Conservation (phyloP, 2,113 vertebrate species). For the Brachypteracias leptosomus region DNA sequence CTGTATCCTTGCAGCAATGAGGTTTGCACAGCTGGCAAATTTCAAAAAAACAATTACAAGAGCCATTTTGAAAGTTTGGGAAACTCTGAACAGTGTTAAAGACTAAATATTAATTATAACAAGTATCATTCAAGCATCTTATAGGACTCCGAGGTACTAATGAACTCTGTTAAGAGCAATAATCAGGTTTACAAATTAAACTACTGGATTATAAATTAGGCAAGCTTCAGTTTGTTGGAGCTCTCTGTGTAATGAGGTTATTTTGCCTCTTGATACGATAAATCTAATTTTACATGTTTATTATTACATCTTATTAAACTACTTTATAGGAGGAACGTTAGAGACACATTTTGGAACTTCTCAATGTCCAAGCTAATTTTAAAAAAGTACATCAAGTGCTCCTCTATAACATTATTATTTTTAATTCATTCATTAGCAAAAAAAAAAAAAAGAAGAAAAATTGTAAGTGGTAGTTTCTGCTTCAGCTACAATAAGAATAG, state of each 20-base stretch:
- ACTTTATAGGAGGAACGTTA: background rate
- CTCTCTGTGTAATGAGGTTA: slow-evolving; percentile 26
- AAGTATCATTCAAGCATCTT: slow-evolving; percentile 45
- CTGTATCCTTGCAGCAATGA: background rate
- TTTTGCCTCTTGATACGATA: slow-evolving; percentile 28
- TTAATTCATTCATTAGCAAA: background rate
- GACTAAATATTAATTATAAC: slow-evolving; percentile 65
- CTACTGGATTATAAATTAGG: background rate
- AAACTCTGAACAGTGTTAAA: slow-evolving; percentile 36
- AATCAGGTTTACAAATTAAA: slow-evolving; percentile 58
- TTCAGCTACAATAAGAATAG: background rate
- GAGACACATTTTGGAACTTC: background rate
- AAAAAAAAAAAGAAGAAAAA: background rate
- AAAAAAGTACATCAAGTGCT: background rate
- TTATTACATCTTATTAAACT: slow-evolving; percentile 12
- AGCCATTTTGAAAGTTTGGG: slow-evolving; percentile 25
- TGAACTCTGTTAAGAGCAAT: slow-evolving; percentile 47
- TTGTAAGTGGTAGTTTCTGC: background rate
- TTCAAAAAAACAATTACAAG: background rate
- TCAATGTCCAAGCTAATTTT: background rate
- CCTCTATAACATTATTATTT: background rate
- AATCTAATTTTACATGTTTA: slow-evolving; percentile 28
- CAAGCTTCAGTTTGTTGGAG: slow-evolving; percentile 15
- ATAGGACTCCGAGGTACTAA: slow-evolving; percentile 34
- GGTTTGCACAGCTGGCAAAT: slow-evolving; percentile 19